phyloP scores from a whole-genome alignment of 2,113 vertebrate genomes.

The Peucedramus taeniatus region DNA sequence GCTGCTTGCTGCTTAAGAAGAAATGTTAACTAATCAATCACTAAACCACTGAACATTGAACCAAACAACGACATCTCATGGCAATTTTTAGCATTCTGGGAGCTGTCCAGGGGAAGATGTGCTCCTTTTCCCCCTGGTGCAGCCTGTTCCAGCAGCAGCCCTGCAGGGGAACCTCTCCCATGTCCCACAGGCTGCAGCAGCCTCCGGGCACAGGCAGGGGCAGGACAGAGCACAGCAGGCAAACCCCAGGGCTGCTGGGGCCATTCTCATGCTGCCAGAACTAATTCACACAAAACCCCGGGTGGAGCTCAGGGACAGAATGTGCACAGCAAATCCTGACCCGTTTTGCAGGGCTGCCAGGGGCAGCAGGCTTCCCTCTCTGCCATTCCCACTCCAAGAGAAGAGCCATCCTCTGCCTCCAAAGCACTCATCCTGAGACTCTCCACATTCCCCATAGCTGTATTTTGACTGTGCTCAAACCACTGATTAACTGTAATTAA shows the following conservation, averaged over 20 bases:
- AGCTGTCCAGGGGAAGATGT: neutral
- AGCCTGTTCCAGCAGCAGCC: neutral
- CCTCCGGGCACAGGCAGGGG: neutral
- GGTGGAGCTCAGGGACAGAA: neutral
- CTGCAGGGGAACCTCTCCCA: neutral
- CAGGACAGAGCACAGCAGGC: neutral
- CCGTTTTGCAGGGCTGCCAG: neutral
- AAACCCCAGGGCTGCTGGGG: neutral
- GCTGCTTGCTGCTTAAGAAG: neutral
- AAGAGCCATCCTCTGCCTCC: slow-evolving; percentile 11
- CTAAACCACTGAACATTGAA: neutral
- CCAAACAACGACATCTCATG: neutral
- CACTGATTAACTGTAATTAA: slow-evolving; percentile 60
- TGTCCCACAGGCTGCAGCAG: accelerated
- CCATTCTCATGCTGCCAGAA: neutral
- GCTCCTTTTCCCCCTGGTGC: neutral
- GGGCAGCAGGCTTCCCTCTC: neutral
- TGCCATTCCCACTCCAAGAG: neutral
- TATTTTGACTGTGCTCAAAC: slow-evolving; percentile 53
- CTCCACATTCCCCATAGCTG: slow-evolving; percentile 13
- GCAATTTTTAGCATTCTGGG: too few species aligned
- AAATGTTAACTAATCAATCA: neutral
- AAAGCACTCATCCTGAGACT: slow-evolving; percentile 13
- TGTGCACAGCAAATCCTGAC: neutral
- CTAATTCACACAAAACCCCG: too few species aligned